Evolutionary conservation across 2,888 invertebrate genomes (phyloP), one percentile per base, ranked within the genome.

Genomic region (Mactromeris polynyma): DNA sequence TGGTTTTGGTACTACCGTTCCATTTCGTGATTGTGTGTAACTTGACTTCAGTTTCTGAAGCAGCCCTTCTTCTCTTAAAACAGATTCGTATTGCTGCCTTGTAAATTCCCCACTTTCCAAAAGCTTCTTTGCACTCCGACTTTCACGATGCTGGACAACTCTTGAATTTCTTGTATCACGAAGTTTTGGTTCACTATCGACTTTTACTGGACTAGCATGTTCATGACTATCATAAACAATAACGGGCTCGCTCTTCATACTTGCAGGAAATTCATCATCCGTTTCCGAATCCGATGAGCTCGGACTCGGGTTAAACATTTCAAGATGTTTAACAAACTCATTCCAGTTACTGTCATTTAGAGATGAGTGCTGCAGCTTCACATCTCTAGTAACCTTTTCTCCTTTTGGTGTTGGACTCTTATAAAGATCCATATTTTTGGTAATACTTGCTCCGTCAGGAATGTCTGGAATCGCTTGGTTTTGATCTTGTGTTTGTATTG

Each of bases 381-480:
- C 0, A 36, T 33, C 36, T 36, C 17, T 73, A 14, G 14, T 33
- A 33, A 19, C 36, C 17, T 73, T 36, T 19, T 31, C 17, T 46
- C 14, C 46, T 77, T 69, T 86, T 6, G 81, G 26, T 36, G 58
- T 77, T 38, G 69, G 46, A 4, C 19, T 6, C n/a, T 81, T 40
- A 38, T 81, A 58, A 31, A 58, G 31, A 36, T 82, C 69, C 83
- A 87, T 85, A 83, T 87, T 90, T 78, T 83, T 81, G 14, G 83
- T 83, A 19, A 85, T 87, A 78, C 85, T 64, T 9, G 78, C 46
- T 33, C 85, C 90, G 38, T 90, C 85, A 26, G 86, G 86, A 42
- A 87, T 82, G 40, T 81, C 46, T 58, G 31, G 80, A 11, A 26
- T 7, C 19, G 51, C 19, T 31, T 58, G 21, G 9, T 9, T 58